These are phyloP conservation scores for Eubasilissa splendida DNA, from an alignment of 2,888 invertebrate genomes.

Conservation along the genomic window DNA sequence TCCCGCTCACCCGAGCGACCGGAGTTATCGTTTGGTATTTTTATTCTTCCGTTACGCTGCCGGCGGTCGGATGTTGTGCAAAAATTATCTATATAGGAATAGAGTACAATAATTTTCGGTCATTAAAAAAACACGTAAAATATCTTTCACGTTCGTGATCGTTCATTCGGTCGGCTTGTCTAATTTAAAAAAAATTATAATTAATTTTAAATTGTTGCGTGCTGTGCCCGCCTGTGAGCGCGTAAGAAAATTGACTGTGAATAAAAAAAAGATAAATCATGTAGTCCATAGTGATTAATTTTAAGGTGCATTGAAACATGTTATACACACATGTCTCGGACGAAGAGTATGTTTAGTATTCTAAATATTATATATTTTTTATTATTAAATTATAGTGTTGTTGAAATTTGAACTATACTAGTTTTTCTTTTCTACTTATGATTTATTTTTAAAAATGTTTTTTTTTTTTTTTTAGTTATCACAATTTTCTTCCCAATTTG, in stretches of 20 bases:
- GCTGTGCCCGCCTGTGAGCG: constrained; percentile 1
- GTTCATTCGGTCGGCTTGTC: too few relatives aligned
- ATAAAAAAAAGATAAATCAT: constrained; percentile 4
- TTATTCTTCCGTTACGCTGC: background rate
- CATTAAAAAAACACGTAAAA: background rate
- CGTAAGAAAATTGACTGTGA: constrained; percentile 17
- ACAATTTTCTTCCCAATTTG: background rate
- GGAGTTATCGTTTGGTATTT: too few relatives aligned
- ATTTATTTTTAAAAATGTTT: background rate
- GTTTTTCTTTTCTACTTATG: too few relatives aligned
- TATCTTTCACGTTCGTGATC: too few relatives aligned
- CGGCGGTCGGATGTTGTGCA: background rate
- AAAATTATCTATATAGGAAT: background rate
- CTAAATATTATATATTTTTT: constrained; percentile 37
- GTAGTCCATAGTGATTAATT: background rate
- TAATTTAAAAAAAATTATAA: background rate
- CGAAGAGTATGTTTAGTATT: constrained; percentile 6
- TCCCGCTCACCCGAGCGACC: too few relatives aligned
- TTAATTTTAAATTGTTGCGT: background rate
- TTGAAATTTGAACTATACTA: constrained; percentile 22
- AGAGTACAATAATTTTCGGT: background rate
- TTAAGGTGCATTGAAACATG: background rate
- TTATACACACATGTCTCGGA: constrained; percentile 6
- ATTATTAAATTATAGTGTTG: constrained; percentile 40
- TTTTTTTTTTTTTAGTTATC: background rate